Evolutionary conservation across 2,888 invertebrate species (phyloP).

Genomic region (Timandra comae): DNA sequence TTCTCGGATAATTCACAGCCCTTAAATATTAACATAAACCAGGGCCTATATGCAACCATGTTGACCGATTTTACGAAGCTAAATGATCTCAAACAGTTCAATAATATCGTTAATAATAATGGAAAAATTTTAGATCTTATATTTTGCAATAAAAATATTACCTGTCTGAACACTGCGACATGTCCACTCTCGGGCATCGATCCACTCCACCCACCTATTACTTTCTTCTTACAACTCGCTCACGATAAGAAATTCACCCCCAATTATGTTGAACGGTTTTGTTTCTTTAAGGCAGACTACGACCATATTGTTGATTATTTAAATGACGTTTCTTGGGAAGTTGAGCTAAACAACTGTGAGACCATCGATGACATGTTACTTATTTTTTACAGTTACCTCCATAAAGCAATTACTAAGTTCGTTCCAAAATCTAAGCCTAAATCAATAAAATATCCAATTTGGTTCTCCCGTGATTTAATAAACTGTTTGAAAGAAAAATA

Average conservation of each 20-base stretch:
- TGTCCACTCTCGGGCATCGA: not conserved
- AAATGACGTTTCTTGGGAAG: no score
- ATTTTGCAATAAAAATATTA: not conserved
- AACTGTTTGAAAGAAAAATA: conserved; percentile 7
- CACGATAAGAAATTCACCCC: not conserved
- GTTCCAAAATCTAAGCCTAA: conserved; percentile 3
- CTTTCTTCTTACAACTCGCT: not conserved
- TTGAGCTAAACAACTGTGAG: not conserved
- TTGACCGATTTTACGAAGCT: conserved; percentile 7
- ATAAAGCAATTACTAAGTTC: not conserved
- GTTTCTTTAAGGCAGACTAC: conserved; percentile 13
- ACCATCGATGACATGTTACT: not conserved
- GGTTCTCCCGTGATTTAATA: conserved; percentile 10
- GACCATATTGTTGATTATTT: not conserved
- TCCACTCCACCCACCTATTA: conserved; percentile 4
- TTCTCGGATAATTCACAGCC: not conserved
- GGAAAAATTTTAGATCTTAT: conserved; percentile 5
- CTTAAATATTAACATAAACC: not conserved
- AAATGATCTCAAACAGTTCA: conserved; percentile 7
- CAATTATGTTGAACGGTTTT: not conserved
- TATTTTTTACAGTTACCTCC: conserved; percentile 1
- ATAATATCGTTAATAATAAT: conserved; percentile 4
- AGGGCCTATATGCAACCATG: not conserved
- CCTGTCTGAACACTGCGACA: not conserved
- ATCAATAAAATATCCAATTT: conserved; percentile 11